Percentiles rank a stretch among this genome's conserved stretches.
Evolutionary conservation across 2,888 invertebrate species (phyloP).

Genomic region (Nomada ruficornis): DNA sequence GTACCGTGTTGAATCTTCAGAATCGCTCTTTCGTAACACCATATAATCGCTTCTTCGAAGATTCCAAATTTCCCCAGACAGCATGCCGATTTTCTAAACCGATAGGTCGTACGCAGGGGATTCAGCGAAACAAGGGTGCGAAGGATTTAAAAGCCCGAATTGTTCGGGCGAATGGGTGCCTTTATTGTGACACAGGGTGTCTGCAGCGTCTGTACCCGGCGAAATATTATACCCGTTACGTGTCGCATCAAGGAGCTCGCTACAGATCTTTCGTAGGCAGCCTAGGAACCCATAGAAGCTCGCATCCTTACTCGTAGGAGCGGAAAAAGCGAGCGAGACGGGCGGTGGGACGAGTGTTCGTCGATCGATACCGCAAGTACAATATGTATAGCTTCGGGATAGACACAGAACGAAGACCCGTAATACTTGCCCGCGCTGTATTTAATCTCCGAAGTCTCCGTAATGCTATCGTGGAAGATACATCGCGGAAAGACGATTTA

Average conservation of each 20-base stretch:
- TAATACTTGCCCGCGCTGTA: slow-evolving; percentile 44
- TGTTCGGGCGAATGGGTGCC: slow-evolving; percentile 16
- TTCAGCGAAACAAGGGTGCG: background rate
- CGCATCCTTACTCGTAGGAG: slow-evolving; percentile 48
- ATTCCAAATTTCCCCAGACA: background rate
- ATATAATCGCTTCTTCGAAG: no score
- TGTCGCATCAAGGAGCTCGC: slow-evolving; percentile 33
- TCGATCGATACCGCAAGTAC: slow-evolving; percentile 58
- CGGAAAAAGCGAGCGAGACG: slow-evolving; percentile 31
- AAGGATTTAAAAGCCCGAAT: slow-evolving; percentile 36
- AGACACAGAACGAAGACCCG: slow-evolving; percentile 51
- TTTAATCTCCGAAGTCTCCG: slow-evolving; percentile 51
- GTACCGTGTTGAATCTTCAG: background rate
- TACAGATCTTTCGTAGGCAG: slow-evolving; percentile 14
- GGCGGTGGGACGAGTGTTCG: background rate
- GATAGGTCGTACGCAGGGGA: background rate
- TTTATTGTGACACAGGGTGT: slow-evolving; percentile 27
- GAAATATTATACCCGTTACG: slow-evolving; percentile 52
- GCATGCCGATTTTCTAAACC: background rate
- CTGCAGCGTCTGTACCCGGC: slow-evolving; percentile 12
- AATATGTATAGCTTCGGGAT: slow-evolving; percentile 48
- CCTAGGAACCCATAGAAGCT: slow-evolving; percentile 28
- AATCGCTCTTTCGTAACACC: background rate
- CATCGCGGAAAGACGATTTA: slow-evolving; percentile 32
- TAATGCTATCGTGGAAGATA: slow-evolving; percentile 41